Evolutionary conservation across 92 coral and sea anemone genomes (phyloP).

Genomic region (Diadumene lineata): DNA sequence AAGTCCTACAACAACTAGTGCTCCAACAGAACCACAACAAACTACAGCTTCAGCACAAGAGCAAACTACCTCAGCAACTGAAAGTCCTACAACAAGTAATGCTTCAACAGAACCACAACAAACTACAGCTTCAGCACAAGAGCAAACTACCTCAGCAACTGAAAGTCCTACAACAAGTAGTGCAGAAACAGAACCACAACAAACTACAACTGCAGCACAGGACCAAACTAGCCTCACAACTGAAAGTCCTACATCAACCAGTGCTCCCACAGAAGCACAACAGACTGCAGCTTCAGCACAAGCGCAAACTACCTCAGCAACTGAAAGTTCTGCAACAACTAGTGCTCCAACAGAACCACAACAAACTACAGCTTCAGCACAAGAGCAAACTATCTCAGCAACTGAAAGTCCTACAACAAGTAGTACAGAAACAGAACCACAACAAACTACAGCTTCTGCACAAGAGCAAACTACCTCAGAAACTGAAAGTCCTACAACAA

Average conservation of each 20-base stretch:
- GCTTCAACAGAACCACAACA: background rate
- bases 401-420: background rate
- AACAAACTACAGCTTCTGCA: background rate
- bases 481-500: background rate
- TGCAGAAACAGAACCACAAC: background rate
- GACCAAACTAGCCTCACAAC: conserved; percentile 4
- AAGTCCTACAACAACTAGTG: background rate
- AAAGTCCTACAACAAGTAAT: background rate
- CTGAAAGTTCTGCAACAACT: background rate
- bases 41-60: background rate
- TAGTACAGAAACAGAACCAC: background rate
- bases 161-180: background rate
- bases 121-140: background rate
- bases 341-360: background rate
- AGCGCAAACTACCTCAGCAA: background rate
- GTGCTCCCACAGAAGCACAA: background rate
- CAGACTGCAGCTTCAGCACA: background rate
- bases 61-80: conserved; percentile 20
- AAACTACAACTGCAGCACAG: conserved; percentile 6
- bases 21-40: background rate
- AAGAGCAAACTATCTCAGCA: conserved; percentile 3
- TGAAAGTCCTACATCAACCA: background rate
- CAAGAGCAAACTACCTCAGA: background rate
- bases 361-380: background rate
- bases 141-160: background rate